A percentile compares a stretch with the other conserved stretches of the same genome.
These are phyloP conservation scores for Origma solitaria DNA, from an alignment of 2,113 vertebrate species.

Conservation along the genomic window DNA sequence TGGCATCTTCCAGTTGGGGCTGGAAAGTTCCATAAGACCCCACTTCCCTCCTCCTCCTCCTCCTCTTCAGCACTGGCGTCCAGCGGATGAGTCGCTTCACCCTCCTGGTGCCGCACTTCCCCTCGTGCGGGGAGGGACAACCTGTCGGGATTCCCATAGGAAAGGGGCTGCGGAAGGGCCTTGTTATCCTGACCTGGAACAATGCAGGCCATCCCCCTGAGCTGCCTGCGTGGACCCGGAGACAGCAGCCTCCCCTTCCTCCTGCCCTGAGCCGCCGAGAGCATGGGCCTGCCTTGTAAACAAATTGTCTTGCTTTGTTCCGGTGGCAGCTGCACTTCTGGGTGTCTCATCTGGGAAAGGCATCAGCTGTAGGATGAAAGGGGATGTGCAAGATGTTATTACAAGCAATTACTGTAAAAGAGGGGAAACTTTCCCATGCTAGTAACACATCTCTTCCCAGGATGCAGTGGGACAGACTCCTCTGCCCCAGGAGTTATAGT, in stretches of 20 bases:
- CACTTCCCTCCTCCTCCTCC: neutral
- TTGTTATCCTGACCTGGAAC: constrained; percentile 1
- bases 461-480: neutral
- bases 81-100: rapidly evolving
- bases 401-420: neutral
- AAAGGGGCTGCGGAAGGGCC: constrained; percentile 12
- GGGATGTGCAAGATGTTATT: neutral
- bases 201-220: neutral
- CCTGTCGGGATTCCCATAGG: neutral
- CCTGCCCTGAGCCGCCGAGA: rapidly evolving
- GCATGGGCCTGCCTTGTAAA: neutral
- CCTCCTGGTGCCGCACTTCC: neutral
- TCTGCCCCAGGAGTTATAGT: neutral
- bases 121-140: neutral
- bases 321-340: neutral
- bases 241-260: neutral
- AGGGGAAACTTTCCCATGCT: neutral
- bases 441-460: neutral
- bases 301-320: neutral
- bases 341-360: neutral
- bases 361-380: neutral
- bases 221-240: rapidly evolving
- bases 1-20: rapidly evolving
- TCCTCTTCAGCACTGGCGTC: rapidly evolving
- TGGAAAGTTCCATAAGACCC: neutral